Evolutionary conservation across 2,888 invertebrate species (phyloP).

Genomic region (Cheilosia urbana): DNA sequence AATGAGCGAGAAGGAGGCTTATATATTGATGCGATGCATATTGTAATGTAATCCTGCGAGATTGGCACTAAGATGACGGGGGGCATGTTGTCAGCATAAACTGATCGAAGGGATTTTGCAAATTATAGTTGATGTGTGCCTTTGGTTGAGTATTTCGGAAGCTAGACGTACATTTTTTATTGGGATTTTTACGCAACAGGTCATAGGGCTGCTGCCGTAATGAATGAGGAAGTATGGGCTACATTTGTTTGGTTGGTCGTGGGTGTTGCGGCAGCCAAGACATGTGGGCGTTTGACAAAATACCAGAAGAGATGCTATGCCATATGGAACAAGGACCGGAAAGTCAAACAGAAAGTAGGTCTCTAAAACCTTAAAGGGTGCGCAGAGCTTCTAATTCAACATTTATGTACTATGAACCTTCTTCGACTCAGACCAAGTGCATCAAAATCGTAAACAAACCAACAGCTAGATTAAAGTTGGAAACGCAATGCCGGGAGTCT

Average conservation of each 20-base stretch:
- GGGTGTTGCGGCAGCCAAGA: neutral
- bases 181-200: neutral
- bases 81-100: slow-evolving; percentile 40
- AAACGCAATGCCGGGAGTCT: too few species aligned
- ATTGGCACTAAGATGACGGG: slow-evolving; percentile 58
- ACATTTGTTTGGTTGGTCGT: neutral
- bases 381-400: too few species aligned
- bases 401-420: too few species aligned
- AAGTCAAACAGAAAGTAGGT: too few species aligned
- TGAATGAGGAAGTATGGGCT: neutral
- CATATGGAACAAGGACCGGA: too few species aligned
- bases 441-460: too few species aligned
- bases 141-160: neutral
- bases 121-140: neutral
- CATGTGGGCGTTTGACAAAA: too few species aligned
- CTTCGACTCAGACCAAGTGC: too few species aligned
- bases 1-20: slow-evolving; percentile 20
- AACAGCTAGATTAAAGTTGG: too few species aligned
- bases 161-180: neutral
- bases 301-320: too few species aligned
- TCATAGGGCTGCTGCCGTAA: neutral
- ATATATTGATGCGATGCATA: neutral
- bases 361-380: too few species aligned
- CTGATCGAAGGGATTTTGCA: slow-evolving; percentile 31
- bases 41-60: slow-evolving; percentile 40